Evolutionary conservation across 2,113 vertebrate genomes (phyloP), one percentile per base, ranked within the genome.

Genomic region (Paedocypris sp.): DNA sequence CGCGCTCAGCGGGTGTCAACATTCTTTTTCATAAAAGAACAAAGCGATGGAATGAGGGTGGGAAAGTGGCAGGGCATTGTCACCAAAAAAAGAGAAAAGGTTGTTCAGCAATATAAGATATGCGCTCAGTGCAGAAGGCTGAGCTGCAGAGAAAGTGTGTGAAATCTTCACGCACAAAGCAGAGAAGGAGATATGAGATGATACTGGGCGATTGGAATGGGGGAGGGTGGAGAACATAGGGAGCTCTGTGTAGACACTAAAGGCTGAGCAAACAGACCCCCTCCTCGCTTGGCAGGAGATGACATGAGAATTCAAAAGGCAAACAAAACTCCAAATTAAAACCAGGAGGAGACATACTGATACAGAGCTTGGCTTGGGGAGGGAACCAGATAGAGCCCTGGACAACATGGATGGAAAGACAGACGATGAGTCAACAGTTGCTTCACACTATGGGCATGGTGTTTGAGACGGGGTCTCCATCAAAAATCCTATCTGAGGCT

Each of bases 321-420:
- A 79, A 83, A 82, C 72, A 76, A 60, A 63, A 62, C 60, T 60
- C 39, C 47, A 75, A 82, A 83, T 79, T 75, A 73, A 79, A 79
- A 75, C 62, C 75, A 77, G 73, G 46, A 66, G 10, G 13, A 60
- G 29, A 73, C 48, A 29, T n/a, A n/a, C n/a, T n/a, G 43, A 54
- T 60, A 59, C 60, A 76, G 62, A 52, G 26, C 57, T 60, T 57
- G 72, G 11, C 9, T 25, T 46, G 25, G 33, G 31, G 22, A 69
- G 39, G 48, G 5, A 56, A 28, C 18, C 10, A 42, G 3, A 13
- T 7, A 15, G 8, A 53, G 22, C 1, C 1, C 9, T 12, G 22
- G 26, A 10, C 4, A 41, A 56, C 3, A n/a, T 10, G n/a, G 11
- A 20, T 23, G n/a, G 35, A 4, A 28, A 50, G 49, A 56, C 5